Percentiles rank a stretch among this genome's conserved stretches.
Evolutionary conservation across 2,888 invertebrate species (phyloP).

Genomic region (Oligia latruncula): DNA sequence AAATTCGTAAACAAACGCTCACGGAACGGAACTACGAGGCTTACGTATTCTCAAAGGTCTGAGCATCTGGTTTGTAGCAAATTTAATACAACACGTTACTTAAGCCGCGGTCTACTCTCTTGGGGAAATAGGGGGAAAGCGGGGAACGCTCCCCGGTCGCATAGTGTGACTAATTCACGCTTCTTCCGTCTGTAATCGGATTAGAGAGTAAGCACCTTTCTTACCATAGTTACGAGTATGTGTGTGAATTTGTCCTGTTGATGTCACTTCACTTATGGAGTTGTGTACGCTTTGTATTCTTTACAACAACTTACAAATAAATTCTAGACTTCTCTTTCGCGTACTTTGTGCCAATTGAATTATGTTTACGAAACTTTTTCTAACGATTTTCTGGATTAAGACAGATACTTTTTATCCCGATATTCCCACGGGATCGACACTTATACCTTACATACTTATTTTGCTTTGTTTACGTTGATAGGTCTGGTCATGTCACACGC

Average conservation of each 20-base stretch:
- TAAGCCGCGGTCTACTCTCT: slow-evolving; percentile 41
- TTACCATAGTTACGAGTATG: background rate
- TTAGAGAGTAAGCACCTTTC: slow-evolving; percentile 20
- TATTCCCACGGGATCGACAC: too few species aligned
- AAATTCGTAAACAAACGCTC: slow-evolving; percentile 48
- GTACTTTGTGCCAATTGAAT: background rate
- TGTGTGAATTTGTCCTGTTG: background rate
- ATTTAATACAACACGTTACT: slow-evolving; percentile 64
- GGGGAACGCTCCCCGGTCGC: slow-evolving; percentile 53
- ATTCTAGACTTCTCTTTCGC: background rate
- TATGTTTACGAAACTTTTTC: too few species aligned
- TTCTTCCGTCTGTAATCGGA: slow-evolving; percentile 34
- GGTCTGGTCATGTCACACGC: background rate
- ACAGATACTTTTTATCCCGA: too few species aligned
- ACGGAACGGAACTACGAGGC: slow-evolving; percentile 42
- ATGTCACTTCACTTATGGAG: background rate
- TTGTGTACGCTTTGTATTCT: background rate
- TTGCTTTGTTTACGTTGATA: background rate
- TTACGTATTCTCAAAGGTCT: slow-evolving; percentile 57
- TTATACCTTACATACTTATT: background rate
- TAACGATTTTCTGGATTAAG: too few species aligned
- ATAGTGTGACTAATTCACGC: slow-evolving; percentile 46
- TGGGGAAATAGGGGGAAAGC: slow-evolving; percentile 51
- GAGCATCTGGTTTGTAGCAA: slow-evolving; percentile 64
- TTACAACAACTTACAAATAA: background rate